Conservation (phyloP, 2,797 vertebrate genomes). For the Setipinna tenuifilis region DNA sequence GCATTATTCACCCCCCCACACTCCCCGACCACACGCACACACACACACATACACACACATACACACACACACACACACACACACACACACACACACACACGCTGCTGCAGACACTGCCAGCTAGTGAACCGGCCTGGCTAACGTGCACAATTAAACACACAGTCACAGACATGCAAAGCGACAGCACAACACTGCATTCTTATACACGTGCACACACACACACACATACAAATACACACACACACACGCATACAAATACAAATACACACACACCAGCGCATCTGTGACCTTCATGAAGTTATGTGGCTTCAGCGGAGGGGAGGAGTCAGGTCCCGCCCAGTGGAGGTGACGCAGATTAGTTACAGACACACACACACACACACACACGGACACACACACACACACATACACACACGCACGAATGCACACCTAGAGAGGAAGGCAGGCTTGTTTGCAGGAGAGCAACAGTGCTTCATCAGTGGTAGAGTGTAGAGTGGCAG, state of each 20-base stretch:
- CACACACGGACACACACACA: constrained; percentile 14
- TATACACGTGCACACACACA: background rate
- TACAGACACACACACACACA: constrained; percentile 27
- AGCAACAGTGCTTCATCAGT: constrained; percentile 13
- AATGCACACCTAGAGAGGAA: constrained; percentile 42
- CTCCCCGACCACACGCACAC: constrained; percentile 22
- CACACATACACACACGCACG: background rate
- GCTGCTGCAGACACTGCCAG: background rate
- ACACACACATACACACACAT: constrained; percentile 14
- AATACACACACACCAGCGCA: background rate
- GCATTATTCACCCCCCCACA: constrained; percentile 29
- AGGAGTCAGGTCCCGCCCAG: constrained; percentile 45
- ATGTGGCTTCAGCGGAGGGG: constrained; percentile 54
- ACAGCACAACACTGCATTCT: constrained; percentile 25
- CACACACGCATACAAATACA: constrained; percentile 28
- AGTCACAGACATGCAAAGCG: constrained; percentile 19
- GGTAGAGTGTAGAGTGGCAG: constrained; percentile 39
- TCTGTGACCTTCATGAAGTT: constrained; percentile 56
- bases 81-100: constrained; percentile 20
- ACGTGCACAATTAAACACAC: background rate
- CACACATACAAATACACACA: constrained; percentile 10
- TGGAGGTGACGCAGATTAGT: constrained; percentile 45
- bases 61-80: constrained; percentile 20
- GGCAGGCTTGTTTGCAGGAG: background rate
- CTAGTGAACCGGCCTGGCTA: constrained; percentile 1